A percentile compares a stretch with the other conserved stretches of the same genome.
Evolutionary conservation across 2,113 vertebrate genomes (phyloP).

Genomic region (Lutjanus erythropterus): DNA sequence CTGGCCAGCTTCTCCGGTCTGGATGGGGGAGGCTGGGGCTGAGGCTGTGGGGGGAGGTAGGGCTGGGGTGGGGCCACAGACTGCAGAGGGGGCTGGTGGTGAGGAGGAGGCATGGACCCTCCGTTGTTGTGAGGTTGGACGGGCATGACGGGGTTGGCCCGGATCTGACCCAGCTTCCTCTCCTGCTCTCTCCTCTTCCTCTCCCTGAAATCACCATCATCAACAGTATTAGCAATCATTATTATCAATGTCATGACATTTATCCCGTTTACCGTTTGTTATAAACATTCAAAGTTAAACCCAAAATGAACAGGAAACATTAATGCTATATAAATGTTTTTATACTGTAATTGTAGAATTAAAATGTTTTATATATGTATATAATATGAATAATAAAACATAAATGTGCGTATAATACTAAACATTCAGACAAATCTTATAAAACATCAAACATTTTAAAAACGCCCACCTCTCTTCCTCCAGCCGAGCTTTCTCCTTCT

Average conservation of each 20-base stretch:
- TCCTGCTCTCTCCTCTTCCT: slow-evolving; percentile 96
- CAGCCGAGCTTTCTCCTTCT: slow-evolving; percentile 97
- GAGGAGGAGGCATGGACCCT: slow-evolving; percentile 74
- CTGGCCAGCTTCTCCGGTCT: slow-evolving; percentile 89
- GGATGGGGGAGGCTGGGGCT: slow-evolving; percentile 75
- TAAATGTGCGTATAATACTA: no score
- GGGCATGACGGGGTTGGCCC: slow-evolving; percentile 82
- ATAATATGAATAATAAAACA: no score
- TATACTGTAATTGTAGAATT: no score
- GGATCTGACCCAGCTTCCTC: slow-evolving; percentile 94
- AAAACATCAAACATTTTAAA: not conserved
- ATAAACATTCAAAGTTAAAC: no score
- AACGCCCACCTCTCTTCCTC: slow-evolving; percentile 90
- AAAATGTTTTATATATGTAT: no score
- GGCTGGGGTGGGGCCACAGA: slow-evolving; percentile 78
- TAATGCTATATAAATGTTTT: no score
- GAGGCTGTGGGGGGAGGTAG: slow-evolving; percentile 81
- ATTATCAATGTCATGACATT: no score
- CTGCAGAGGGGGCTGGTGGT: slow-evolving; percentile 79
- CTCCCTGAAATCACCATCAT: slow-evolving; percentile 81
- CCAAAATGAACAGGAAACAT: no score
- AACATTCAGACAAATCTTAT: no score
- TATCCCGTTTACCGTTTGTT: no score
- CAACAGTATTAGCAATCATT: not conserved
- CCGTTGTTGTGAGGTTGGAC: slow-evolving; percentile 79